These are phyloP conservation scores for Syngnathus floridae DNA, from an alignment of 2,113 vertebrate genomes.

Conservation along the genomic window DNA sequence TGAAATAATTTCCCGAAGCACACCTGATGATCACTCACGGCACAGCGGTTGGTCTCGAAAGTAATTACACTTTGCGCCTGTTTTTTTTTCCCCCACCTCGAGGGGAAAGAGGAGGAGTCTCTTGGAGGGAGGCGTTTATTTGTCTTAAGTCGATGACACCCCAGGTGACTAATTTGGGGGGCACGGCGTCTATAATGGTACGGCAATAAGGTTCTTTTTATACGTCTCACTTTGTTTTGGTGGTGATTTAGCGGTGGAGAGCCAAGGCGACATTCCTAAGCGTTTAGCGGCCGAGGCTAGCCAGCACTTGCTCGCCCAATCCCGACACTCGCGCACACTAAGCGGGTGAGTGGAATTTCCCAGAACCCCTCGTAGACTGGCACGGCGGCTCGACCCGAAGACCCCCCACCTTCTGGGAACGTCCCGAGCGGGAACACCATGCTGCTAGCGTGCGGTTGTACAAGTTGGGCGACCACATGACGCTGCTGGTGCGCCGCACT, in stretches of 20 bases:
- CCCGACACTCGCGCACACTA: conserved; percentile 19
- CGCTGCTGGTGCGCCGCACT: conserved; percentile 15
- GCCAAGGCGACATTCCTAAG: conserved; percentile 54
- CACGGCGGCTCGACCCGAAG: conserved; percentile 39
- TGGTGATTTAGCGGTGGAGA: conserved; percentile 13
- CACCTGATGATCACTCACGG: conserved; percentile 1
- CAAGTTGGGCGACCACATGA: conserved; percentile 28
- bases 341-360: conserved; percentile 46
- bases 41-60: neutral
- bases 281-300: conserved; percentile 41
- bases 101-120: neutral
- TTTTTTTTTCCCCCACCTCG: neutral
- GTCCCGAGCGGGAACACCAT: conserved; percentile 27
- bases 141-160: neutral
- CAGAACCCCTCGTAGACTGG: conserved; percentile 59
- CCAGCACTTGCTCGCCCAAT: conserved; percentile 14
- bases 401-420: conserved; percentile 40
- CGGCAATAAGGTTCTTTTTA: neutral
- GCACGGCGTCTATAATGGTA: conserved; percentile 9
- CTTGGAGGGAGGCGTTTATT: neutral
- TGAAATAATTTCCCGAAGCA: neutral
- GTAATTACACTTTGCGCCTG: neutral
- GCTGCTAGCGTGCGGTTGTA: conserved; percentile 10
- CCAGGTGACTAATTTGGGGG: conserved; percentile 1
- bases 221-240: neutral